These are phyloP conservation scores for Musca domestica DNA, from an alignment of 1,140 invertebrate genomes.

Conservation along the genomic window DNA sequence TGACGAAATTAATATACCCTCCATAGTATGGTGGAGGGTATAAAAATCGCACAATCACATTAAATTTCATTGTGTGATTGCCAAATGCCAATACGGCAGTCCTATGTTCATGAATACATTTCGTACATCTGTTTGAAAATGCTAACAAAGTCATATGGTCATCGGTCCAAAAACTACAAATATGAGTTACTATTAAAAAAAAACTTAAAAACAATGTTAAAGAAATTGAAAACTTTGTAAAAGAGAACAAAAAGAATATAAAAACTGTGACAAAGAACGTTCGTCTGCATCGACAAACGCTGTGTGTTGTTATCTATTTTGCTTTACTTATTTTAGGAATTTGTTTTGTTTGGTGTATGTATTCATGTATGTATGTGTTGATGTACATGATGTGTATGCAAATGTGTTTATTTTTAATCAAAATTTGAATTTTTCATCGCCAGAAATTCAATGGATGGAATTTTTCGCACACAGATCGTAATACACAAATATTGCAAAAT, in stretches of 20 bases:
- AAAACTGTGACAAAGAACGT: neutral
- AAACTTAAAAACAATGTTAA: neutral
- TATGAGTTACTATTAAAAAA: neutral
- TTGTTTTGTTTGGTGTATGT: neutral
- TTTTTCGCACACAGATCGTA: no score
- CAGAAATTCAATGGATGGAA: neutral
- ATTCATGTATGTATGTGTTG: neutral
- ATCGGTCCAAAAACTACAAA: no score
- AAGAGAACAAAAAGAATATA: neutral
- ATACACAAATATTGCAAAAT: slow-evolving; percentile 17
- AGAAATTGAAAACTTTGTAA: neutral
- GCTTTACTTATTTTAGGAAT: neutral
- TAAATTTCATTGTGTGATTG: no score
- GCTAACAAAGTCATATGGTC: no score
- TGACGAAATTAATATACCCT: no score
- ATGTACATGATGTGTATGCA: neutral
- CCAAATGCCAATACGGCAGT: no score
- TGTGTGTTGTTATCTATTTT: neutral
- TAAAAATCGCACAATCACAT: no score
- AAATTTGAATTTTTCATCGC: slow-evolving; percentile 13
- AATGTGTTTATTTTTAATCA: slow-evolving; percentile 17
- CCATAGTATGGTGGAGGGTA: no score
- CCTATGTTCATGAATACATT: no score
- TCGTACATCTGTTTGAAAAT: no score
- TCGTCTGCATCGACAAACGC: no score